Conservation (phyloP, 30 jellyfish, hydroid and myxozoan genomes). For the Sanderia malayensis region DNA sequence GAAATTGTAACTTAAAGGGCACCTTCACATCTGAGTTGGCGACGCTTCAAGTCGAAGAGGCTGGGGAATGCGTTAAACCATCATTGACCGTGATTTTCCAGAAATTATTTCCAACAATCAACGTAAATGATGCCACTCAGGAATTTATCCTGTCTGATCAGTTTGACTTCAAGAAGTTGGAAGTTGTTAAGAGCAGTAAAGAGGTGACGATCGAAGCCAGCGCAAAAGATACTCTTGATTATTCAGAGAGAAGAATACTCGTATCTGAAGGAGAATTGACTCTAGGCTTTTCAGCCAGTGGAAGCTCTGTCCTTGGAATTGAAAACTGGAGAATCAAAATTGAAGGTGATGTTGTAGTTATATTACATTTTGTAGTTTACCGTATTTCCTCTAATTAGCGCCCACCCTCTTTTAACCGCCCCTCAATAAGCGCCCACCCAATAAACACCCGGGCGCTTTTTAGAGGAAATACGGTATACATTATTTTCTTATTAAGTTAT, state of each 20-base stretch:
- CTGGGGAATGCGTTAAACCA: slow-evolving; percentile 43
- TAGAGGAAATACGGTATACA: too few relatives aligned
- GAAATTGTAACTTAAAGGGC: slow-evolving; percentile 29
- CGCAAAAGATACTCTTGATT: slow-evolving; percentile 39
- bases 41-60: slow-evolving; percentile 16
- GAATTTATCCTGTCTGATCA: slow-evolving; percentile 42
- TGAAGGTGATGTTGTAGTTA: slow-evolving; percentile 1
- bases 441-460: too few relatives aligned
- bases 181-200: slow-evolving; percentile 15
- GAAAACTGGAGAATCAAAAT: slow-evolving; percentile 29
- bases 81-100: slow-evolving; percentile 32
- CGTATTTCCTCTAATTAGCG: too few relatives aligned
- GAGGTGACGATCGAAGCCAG: slow-evolving; percentile 15
- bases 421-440: too few relatives aligned
- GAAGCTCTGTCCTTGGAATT: slow-evolving; percentile 2
- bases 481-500: too few relatives aligned
- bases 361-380: too few relatives aligned
- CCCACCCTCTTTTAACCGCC: too few relatives aligned
- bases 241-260: slow-evolving; percentile 38
- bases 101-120: slow-evolving; percentile 39
- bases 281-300: slow-evolving; percentile 35
- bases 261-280: slow-evolving; percentile 30
- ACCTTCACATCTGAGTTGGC: slow-evolving; percentile 10
- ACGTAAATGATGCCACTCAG: slow-evolving; percentile 25
- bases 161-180: slow-evolving; percentile 28